These are phyloP conservation scores for Oncorhynchus clarkii DNA, from an alignment of 2,113 vertebrate species.

Conservation along the genomic window DNA sequence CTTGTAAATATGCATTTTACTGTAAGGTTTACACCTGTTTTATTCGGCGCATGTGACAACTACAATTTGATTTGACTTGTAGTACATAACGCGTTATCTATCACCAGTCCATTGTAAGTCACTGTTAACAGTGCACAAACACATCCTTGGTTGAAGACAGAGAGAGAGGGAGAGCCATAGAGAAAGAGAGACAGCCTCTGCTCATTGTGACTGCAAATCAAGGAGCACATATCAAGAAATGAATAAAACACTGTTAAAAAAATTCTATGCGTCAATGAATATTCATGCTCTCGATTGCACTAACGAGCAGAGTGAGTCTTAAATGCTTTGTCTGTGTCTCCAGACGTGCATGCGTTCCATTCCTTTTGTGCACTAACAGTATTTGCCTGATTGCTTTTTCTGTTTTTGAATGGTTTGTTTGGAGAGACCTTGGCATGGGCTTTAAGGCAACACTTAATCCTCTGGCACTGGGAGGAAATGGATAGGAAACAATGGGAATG, in stretches of 20 bases:
- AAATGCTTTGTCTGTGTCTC: slow-evolving; percentile 57
- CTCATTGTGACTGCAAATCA: slow-evolving; percentile 38
- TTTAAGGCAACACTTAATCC: slow-evolving; percentile 67
- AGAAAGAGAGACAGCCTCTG: slow-evolving; percentile 13
- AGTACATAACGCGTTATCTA: too few relatives aligned
- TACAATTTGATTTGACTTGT: too few relatives aligned
- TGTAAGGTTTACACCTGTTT: too few relatives aligned
- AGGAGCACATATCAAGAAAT: slow-evolving; percentile 39
- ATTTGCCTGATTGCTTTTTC: slow-evolving; percentile 69
- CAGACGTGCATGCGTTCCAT: slow-evolving; percentile 41
- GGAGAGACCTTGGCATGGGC: slow-evolving; percentile 59
- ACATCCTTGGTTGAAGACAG: neutral
- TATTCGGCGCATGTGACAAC: too few relatives aligned
- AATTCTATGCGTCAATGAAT: slow-evolving; percentile 52
- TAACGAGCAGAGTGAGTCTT: slow-evolving; percentile 51
- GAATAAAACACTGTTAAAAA: slow-evolving; percentile 51
- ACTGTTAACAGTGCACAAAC: too few relatives aligned
- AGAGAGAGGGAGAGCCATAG: neutral
- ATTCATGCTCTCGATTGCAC: slow-evolving; percentile 59
- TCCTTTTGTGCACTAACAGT: slow-evolving; percentile 58
- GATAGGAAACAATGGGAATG: slow-evolving; percentile 60
- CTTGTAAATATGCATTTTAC: too few relatives aligned
- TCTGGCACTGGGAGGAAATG: slow-evolving; percentile 51
- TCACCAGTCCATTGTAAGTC: too few relatives aligned
- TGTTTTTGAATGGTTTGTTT: slow-evolving; percentile 68